A percentile compares a stretch with the other conserved stretches of the same genome.
Evolutionary conservation across 2,797 vertebrate species (phyloP).

Genomic region (Argya squamiceps): DNA sequence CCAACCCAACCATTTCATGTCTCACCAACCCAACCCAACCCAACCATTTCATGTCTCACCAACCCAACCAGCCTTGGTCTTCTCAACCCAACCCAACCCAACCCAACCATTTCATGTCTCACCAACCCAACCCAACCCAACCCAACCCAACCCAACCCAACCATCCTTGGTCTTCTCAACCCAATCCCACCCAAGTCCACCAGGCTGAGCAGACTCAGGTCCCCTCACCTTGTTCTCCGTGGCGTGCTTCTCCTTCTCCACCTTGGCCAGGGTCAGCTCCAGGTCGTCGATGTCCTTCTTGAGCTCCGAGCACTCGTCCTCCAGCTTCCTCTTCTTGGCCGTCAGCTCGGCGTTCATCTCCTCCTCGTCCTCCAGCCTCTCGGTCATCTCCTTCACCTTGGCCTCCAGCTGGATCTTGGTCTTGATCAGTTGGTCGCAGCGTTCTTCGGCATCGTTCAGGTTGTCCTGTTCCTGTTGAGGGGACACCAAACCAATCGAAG

Average conservation of each 20-base stretch:
- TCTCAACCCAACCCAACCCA: no score
- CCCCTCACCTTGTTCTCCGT: not conserved
- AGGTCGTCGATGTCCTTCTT: slow-evolving; percentile 91
- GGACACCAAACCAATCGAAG: accelerated
- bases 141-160: not conserved
- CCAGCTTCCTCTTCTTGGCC: slow-evolving; percentile 83
- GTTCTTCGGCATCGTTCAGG: not conserved
- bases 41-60: no score
- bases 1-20: no score
- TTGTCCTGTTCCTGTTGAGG: not conserved
- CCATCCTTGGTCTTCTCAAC: no score
- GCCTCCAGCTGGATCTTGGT: slow-evolving; percentile 91
- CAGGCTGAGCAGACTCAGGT: not conserved
- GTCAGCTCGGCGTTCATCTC: slow-evolving; percentile 85
- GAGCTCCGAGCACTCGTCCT: slow-evolving; percentile 86
- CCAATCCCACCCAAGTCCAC: not conserved
- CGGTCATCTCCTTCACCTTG: slow-evolving; percentile 86
- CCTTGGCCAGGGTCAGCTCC: slow-evolving; percentile 70
- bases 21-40: no score
- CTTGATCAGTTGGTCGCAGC: slow-evolving; percentile 79
- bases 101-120: not conserved
- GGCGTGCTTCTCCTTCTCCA: not conserved
- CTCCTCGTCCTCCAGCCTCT: slow-evolving; percentile 83
- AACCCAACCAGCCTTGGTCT: no score
- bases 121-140: not conserved